Evolutionary conservation across 1,140 invertebrate species (phyloP).

Genomic region (Drosophila watanabei): DNA sequence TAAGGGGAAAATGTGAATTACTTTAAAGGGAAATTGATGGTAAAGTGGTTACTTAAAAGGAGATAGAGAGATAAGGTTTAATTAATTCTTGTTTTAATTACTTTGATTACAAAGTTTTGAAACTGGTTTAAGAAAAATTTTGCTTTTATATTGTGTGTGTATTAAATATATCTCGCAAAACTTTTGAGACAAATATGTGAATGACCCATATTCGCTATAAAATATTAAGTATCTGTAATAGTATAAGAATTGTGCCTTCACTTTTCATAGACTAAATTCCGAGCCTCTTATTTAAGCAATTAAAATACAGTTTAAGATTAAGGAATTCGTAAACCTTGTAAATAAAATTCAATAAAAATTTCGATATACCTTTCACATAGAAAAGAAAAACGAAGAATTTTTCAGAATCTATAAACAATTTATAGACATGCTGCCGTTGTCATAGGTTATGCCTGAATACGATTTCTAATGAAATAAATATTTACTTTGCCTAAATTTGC

Average conservation of each 20-base stretch:
- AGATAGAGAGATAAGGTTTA: too few species aligned
- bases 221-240: neutral
- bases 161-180: neutral
- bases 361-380: neutral
- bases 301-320: neutral
- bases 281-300: neutral
- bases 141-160: neutral
- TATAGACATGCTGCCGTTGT: neutral
- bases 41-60: neutral
- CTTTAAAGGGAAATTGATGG: neutral
- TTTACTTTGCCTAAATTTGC: neutral
- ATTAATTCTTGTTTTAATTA: neutral
- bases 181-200: too few species aligned
- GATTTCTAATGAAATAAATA: neutral
- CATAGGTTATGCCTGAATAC: slow-evolving; percentile 2
- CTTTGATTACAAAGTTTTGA: neutral
- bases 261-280: too few species aligned
- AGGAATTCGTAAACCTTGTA: too few species aligned
- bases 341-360: neutral
- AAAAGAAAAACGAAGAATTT: neutral
- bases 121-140: too few species aligned
- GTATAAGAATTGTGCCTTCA: neutral
- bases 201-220: too few species aligned
- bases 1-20: neutral
- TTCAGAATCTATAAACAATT: neutral